A percentile compares a stretch with the other conserved stretches of the same genome.
Evolutionary conservation across 2,888 invertebrate genomes (phyloP).

Genomic region (Coleophora flavipennella): DNA sequence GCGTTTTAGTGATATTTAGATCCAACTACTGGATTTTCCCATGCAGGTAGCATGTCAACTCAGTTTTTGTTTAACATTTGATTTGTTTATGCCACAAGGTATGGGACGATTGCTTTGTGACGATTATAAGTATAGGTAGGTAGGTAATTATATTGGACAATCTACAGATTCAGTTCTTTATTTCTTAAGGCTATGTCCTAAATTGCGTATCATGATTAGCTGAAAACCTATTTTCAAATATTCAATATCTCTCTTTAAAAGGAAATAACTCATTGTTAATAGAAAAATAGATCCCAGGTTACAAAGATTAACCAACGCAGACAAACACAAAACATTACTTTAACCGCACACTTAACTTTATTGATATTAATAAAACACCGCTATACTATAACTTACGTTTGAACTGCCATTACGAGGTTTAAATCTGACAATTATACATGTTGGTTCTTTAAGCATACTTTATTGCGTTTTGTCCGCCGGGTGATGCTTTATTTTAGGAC

Average conservation of each 20-base stretch:
- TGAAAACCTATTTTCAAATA: no score
- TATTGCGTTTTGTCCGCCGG: constrained; percentile 43
- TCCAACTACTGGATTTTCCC: constrained; percentile 37
- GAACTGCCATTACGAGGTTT: constrained; percentile 42
- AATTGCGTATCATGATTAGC: no score
- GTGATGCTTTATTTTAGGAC: constrained; percentile 41
- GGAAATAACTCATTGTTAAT: no score
- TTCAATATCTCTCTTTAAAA: no score
- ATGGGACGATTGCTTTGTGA: no score
- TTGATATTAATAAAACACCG: constrained; percentile 31
- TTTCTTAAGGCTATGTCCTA: no score
- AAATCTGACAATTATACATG: constrained; percentile 50
- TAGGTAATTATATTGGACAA: no score
- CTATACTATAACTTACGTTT: constrained; percentile 35
- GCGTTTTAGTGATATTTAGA: constrained; percentile 22
- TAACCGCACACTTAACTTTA: constrained; percentile 11
- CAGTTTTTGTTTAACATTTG: no score
- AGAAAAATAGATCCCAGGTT: neutral
- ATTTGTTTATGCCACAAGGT: no score
- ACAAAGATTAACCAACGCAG: no score
- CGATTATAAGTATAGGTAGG: no score
- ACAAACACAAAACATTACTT: constrained; percentile 10
- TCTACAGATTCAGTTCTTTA: no score
- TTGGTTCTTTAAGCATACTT: constrained; percentile 46
- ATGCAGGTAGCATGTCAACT: constrained; percentile 35